phyloP scores from a whole-genome alignment of 2,888 invertebrate species.

The Dasypolia templi region DNA sequence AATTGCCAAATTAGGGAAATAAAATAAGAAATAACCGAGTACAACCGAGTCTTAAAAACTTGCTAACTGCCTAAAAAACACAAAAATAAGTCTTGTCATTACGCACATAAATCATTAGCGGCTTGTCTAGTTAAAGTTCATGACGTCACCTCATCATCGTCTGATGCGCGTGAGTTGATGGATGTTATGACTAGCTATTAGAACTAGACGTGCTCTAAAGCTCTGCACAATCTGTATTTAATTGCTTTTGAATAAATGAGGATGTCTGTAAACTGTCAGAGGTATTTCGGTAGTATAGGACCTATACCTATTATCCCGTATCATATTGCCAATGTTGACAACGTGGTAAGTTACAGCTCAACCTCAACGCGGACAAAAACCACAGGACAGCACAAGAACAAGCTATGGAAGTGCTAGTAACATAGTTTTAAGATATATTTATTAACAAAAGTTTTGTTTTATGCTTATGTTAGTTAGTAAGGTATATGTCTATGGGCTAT shows the following conservation, averaged over 20 bases:
- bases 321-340: neutral
- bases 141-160: conserved; percentile 32
- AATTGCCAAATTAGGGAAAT: conserved; percentile 1
- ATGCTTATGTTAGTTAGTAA: too few relatives aligned
- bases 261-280: neutral
- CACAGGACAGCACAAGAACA: too few relatives aligned
- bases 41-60: conserved; percentile 11
- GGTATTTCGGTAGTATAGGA: neutral
- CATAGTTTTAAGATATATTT: too few relatives aligned
- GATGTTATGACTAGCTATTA: conserved; percentile 14
- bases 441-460: too few relatives aligned
- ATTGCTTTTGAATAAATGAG: neutral
- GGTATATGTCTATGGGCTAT: too few relatives aligned
- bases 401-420: too few relatives aligned
- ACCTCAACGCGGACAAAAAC: too few relatives aligned
- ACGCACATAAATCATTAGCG: conserved; percentile 35
- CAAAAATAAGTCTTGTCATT: conserved; percentile 35
- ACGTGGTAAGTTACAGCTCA: neutral
- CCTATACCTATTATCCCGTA: neutral
- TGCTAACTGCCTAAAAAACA: conserved; percentile 27
- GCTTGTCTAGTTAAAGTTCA: neutral
- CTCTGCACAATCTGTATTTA: neutral
- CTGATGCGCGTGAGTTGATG: conserved; percentile 26
- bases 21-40: neutral
- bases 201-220: neutral